Base-by-base conservation (phyloP, 2,113 vertebrate genomes). In the Epinephelus cyanopodus region DNA sequence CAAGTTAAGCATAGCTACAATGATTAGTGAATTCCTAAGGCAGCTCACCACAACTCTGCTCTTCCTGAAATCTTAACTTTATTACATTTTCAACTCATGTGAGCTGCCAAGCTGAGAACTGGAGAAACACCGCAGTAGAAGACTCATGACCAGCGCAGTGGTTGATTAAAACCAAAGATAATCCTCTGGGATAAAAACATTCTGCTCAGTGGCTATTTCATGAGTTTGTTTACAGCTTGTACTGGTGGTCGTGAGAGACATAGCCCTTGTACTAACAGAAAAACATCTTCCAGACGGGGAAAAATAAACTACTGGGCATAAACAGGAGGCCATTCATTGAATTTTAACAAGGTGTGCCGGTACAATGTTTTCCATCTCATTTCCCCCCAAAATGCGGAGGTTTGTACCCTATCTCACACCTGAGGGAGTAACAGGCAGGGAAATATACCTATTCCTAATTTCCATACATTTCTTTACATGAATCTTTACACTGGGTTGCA, bases 291-390 rank as follows among this genome's bases (percentile, higher is more conserved):
- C 48, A 0, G 13, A 66, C 0, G 0, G 65, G 75, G 53, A 69
- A 50, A 72, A 72, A 60, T 53, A 76, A 77, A 42, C 62, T 65
- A 39, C 25, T 15, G 10, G 50, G 62, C 52, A 57, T 39, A 19
- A 74, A 63, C 29, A 71, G 7, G 3, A 63, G 21, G 81, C 3
- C 7, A 65, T 50, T 80, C 6, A 33, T 4, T 63, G 25, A 70
- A 72, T 84, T 63, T 64, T 71, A 74, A 71, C 54, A 74, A 74
- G 57, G 19, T 58, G 74, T n/a, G 82, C 27, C 11, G 65, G 61
- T 45, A 39, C n/a, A 77, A 21, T n/a, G 47, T 27, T 56, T 52
- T 62, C 42, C 1, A 54, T 74, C 8, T 53, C 14, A 78, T 62
- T 63, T 63, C 19, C 48, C 11, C 14, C 19, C 8, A 69, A 56